Base-by-base conservation (phyloP, 2,797 vertebrate genomes). In the Oryzias sinensis region DNA sequence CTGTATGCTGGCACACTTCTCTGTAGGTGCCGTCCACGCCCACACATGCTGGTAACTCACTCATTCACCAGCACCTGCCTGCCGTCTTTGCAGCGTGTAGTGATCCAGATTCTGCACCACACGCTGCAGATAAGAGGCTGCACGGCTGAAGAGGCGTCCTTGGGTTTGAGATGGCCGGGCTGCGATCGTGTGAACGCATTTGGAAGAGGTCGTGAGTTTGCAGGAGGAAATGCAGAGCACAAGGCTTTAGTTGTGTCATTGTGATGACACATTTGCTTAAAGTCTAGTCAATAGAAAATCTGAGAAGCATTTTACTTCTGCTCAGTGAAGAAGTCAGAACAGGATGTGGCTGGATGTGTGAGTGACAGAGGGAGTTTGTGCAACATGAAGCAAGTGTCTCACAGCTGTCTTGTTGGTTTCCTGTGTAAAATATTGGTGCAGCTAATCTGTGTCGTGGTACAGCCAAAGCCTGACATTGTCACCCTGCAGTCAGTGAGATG, bases 291-390 rank as follows among this genome's bases (percentile, higher is more conserved):
- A 64, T 41, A 17, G 25, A 58, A 55, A 8, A 41, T 65, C 14
- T 74, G 4, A 59, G 51, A 1, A 22, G 59, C 47, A 29, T 76
- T 68, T 17, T 45, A 27, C 50, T 62, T 57, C 56, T 49, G 56
- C 58, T 37, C 33, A 49, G 17, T 41, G 27, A 49, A 53, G 40
- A 70, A 56, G 59, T 58, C 48, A 72, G 54, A 68, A 57, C 80
- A 85, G 87, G 82, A 86, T 81, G 87, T 76, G 77, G 80, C 72
- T 57, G 16, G 43, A 48, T 6, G 37, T 47, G 16, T 37, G 37
- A 62, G 49, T 44, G 22, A 56, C 18, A 46, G 42, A 51, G 44
- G 18, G 45, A 60, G 17, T 53, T 60, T 27, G 47, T 67, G 59
- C 51, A 65, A 27, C 3, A 43, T 60, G 43, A 54, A 53, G 66